These are phyloP conservation scores for Parotocinclus haroldoi DNA, from an alignment of 2,797 vertebrate genomes.

Conservation along the genomic window DNA sequence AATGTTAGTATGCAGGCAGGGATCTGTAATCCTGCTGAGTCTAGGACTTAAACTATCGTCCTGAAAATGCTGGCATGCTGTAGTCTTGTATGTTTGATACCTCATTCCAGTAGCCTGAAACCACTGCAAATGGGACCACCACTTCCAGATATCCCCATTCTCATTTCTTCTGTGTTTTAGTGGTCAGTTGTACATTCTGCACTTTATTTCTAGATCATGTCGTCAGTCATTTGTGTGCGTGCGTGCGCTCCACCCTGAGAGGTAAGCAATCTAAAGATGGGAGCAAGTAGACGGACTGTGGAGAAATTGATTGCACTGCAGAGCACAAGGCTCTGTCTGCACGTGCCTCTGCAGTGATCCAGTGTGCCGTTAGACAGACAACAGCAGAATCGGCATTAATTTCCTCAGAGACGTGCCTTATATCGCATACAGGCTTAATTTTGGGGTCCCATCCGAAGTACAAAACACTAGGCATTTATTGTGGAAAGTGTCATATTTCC, in stretches of 20 bases:
- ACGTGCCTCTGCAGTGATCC: slow-evolving; percentile 36
- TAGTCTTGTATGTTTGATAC: slow-evolving; percentile 24
- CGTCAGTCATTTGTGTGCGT: not conserved
- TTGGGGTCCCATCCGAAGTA: not conserved
- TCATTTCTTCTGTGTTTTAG: slow-evolving; percentile 22
- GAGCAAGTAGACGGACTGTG: slow-evolving; percentile 28
- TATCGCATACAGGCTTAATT: slow-evolving; percentile 4
- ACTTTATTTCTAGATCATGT: slow-evolving; percentile 44
- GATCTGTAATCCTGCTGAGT: slow-evolving; percentile 5
- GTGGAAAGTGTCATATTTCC: not conserved
- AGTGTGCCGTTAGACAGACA: slow-evolving; percentile 19
- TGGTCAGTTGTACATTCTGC: slow-evolving; percentile 40
- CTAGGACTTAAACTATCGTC: slow-evolving; percentile 2
- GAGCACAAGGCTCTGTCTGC: slow-evolving; percentile 35
- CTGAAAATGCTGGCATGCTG: slow-evolving; percentile 13
- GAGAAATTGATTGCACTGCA: slow-evolving; percentile 52
- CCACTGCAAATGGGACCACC: slow-evolving; percentile 32
- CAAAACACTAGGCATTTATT: not conserved
- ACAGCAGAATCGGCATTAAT: slow-evolving; percentile 25
- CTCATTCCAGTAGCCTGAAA: slow-evolving; percentile 37
- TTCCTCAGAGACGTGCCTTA: slow-evolving; percentile 8
- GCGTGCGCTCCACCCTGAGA: not conserved
- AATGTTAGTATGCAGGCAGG: slow-evolving; percentile 1
- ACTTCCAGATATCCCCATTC: slow-evolving; percentile 24
- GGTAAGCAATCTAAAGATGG: slow-evolving; percentile 11